Percentiles rank a stretch among this genome's conserved stretches.
Conservation (phyloP, 2,113 vertebrate genomes). For the Rhinoderma darwinii region DNA sequence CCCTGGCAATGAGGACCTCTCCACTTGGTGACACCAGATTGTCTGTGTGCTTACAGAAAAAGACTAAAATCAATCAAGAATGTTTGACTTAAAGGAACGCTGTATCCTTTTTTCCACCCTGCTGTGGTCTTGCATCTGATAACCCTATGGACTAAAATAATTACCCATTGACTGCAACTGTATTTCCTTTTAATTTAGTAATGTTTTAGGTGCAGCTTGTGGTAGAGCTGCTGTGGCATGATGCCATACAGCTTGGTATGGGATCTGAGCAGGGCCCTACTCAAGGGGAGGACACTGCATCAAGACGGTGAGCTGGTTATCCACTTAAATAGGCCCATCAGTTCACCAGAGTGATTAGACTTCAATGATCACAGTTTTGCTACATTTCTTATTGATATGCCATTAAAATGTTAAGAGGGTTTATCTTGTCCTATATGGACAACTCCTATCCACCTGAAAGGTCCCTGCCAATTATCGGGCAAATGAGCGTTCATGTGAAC, state of each 20-base stretch:
- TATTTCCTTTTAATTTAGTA: not conserved
- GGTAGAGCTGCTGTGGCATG: not conserved
- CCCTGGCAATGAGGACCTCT: not conserved
- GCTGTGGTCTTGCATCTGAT: not conserved
- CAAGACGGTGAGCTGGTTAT: no score
- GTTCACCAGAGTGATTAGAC: no score
- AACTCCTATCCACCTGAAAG: no score
- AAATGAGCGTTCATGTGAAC: no score
- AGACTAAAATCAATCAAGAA: slow-evolving; percentile 1
- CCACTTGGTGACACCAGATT: not conserved
- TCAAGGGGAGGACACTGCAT: no score
- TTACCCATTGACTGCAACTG: not conserved
- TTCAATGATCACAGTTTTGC: no score
- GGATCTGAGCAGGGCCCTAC: no score
- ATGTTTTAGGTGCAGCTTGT: not conserved
- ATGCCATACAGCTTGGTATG: not conserved
- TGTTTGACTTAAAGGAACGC: not conserved
- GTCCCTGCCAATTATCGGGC: no score
- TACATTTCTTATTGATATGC: no score
- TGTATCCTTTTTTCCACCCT: not conserved
- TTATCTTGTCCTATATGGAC: no score
- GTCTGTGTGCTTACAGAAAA: not conserved
- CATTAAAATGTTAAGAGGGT: no score
- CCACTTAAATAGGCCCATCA: no score
- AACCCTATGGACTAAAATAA: not conserved